A percentile compares a stretch with the other conserved stretches of the same genome.
These are phyloP conservation scores for Chironomus riparius DNA, from an alignment of 2,888 invertebrate species.

Conservation along the genomic window DNA sequence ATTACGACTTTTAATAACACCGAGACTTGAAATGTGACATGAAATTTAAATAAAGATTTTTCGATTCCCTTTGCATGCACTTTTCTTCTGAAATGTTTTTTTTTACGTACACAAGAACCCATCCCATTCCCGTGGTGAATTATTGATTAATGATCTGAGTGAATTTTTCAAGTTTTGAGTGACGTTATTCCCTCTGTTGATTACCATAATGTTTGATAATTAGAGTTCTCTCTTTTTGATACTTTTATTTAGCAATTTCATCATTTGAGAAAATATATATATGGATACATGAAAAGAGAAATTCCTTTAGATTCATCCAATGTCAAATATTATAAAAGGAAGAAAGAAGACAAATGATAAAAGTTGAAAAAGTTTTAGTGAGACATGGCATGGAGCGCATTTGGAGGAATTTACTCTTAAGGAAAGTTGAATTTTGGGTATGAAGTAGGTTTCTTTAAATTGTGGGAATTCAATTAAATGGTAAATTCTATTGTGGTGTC, in stretches of 20 bases:
- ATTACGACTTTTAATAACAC: neutral
- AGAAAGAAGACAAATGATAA: neutral
- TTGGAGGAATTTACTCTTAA: too few species aligned
- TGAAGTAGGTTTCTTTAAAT: too few species aligned
- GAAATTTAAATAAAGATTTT: conserved; percentile 13
- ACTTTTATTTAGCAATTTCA: neutral
- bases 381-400: too few species aligned
- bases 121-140: neutral
- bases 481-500: too few species aligned
- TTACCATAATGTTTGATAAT: conserved; percentile 8
- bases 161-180: neutral
- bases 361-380: neutral
- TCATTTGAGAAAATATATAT: neutral
- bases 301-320: conserved; percentile 15
- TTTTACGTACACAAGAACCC: neutral
- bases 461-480: too few species aligned
- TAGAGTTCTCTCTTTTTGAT: neutral
- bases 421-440: too few species aligned
- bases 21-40: conserved; percentile 15
- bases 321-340: neutral
- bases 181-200: neutral
- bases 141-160: neutral
- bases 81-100: too few species aligned
- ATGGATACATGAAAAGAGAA: neutral
- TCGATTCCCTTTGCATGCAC: neutral